A percentile compares a stretch with the other conserved stretches of the same genome.
Conservation (phyloP, 2,113 vertebrate genomes). For the Strix aluco region DNA sequence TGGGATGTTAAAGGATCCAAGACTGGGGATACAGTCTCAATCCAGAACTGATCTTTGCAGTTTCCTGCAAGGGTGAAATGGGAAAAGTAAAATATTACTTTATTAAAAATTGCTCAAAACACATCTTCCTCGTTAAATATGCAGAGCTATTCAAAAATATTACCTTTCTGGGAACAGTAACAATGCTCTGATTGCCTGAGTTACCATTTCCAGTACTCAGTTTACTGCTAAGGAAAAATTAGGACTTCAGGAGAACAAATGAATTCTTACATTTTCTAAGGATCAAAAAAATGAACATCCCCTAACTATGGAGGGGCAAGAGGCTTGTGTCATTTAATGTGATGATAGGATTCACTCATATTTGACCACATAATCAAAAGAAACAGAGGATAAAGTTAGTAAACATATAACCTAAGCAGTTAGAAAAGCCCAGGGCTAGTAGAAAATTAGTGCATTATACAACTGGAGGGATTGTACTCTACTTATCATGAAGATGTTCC, state of each 20-base stretch:
- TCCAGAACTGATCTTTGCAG: conserved; percentile 41
- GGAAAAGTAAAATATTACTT: conserved; percentile 65
- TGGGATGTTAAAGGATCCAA: conserved; percentile 61
- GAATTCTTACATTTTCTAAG: neutral
- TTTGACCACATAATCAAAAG: neutral
- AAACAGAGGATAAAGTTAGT: neutral
- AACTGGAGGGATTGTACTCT: neutral
- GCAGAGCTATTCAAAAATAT: conserved; percentile 62
- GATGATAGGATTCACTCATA: accelerated
- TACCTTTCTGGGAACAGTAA: conserved; percentile 62
- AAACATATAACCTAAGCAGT: neutral
- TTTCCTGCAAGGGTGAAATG: conserved; percentile 51
- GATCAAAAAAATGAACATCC: neutral
- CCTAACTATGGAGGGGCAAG: neutral
- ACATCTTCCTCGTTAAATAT: conserved; percentile 67
- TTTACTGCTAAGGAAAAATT: conserved; percentile 41
- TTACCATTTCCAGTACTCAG: conserved; percentile 47
- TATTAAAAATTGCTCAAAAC: conserved; percentile 64
- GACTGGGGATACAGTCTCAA: conserved; percentile 50
- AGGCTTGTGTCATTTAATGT: neutral
- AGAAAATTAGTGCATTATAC: neutral
- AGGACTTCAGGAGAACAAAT: conserved; percentile 1
- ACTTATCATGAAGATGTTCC: neutral
- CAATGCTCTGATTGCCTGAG: conserved; percentile 40
- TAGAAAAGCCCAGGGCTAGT: neutral